Conservation (phyloP, 2,113 vertebrate species). For the Alethe diademata region DNA sequence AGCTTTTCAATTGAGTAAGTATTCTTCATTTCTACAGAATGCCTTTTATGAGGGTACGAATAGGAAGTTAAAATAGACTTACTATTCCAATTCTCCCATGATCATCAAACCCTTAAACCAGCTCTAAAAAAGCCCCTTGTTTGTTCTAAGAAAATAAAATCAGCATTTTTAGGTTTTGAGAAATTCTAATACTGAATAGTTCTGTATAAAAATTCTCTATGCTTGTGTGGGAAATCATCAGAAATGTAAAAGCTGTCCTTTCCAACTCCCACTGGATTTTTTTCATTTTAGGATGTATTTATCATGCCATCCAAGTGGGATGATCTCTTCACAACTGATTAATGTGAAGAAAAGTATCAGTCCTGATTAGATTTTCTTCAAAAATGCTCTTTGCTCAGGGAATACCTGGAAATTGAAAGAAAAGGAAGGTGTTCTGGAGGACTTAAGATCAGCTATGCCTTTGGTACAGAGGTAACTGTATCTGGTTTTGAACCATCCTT, state of each 20-base stretch:
- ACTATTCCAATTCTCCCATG: not conserved
- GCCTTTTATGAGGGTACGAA: not conserved
- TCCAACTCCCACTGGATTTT: constrained; percentile 44
- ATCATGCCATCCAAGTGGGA: constrained; percentile 11
- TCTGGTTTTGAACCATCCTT: not conserved
- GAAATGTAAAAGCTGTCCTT: constrained; percentile 42
- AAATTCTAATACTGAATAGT: not conserved
- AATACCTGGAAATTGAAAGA: not conserved
- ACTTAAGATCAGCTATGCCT: not conserved
- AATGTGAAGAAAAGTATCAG: not conserved
- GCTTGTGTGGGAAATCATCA: constrained; percentile 11
- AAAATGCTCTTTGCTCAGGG: not conserved
- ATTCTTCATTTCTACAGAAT: not conserved
- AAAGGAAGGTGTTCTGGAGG: not conserved
- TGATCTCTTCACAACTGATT: constrained; percentile 35
- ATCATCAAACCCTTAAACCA: not conserved
- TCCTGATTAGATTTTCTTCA: not conserved
- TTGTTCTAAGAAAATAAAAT: not conserved
- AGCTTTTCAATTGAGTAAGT: not conserved
- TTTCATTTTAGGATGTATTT: constrained; percentile 15
- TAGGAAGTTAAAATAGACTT: not conserved
- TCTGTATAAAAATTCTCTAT: not conserved
- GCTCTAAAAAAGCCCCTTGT: not conserved
- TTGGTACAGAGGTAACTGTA: not conserved
- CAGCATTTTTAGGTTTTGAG: not conserved